These are phyloP conservation scores for Meteorus colon DNA, from an alignment of 2,888 invertebrate genomes.

Conservation along the genomic window DNA sequence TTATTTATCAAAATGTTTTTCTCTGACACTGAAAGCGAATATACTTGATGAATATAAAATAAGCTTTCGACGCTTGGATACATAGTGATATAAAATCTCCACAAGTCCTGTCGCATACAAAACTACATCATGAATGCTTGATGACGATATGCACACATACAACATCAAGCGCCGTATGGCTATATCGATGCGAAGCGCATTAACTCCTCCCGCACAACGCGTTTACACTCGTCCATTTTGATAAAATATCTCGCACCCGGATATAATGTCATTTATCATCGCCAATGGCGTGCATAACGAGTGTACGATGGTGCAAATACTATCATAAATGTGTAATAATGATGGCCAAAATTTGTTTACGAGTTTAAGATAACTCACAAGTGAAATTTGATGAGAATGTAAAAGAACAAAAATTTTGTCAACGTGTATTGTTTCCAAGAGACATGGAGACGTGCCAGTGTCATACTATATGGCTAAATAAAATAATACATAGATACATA, in stretches of 20 bases:
- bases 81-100: slow-evolving; percentile 39
- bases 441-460: slow-evolving; percentile 6
- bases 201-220: not conserved
- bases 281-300: not conserved
- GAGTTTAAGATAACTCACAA: not conserved
- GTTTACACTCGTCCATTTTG: not conserved
- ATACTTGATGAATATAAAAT: slow-evolving; percentile 52
- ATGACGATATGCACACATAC: slow-evolving; percentile 44
- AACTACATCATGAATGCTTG: slow-evolving; percentile 56
- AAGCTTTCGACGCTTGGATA: slow-evolving; percentile 51
- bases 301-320: not conserved
- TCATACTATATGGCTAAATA: slow-evolving; percentile 32
- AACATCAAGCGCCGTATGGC: not conserved
- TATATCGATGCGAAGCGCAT: not conserved
- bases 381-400: not conserved
- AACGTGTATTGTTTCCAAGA: not conserved
- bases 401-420: not conserved
- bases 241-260: slow-evolving; percentile 5
- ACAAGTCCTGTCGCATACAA: slow-evolving; percentile 54
- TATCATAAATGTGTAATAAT: not conserved
- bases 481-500: slow-evolving; percentile 40
- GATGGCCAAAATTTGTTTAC: not conserved
- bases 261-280: slow-evolving; percentile 4
- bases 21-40: not conserved
- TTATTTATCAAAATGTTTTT: not conserved